Percentiles rank a stretch among this genome's conserved stretches.
Evolutionary conservation across 2,797 vertebrate species (phyloP).

Genomic region (Ctenochaetus hawaiiensis): DNA sequence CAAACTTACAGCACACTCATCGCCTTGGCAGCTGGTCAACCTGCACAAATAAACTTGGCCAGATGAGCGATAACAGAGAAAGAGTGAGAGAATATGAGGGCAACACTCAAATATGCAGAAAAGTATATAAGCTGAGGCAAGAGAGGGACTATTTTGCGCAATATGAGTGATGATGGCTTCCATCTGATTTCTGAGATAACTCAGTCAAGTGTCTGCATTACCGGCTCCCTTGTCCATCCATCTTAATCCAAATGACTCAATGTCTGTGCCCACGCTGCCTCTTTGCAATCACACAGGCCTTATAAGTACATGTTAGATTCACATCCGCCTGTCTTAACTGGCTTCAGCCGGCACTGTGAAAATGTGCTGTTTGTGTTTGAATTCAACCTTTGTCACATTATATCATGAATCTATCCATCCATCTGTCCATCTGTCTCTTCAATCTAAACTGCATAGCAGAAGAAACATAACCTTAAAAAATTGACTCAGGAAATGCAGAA

Average conservation of each 20-base stretch:
- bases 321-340: constrained; percentile 32
- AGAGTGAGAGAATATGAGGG: constrained; percentile 1
- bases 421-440: background rate
- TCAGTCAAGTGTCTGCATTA: constrained; percentile 46
- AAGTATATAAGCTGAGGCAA: constrained; percentile 26
- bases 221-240: constrained; percentile 35
- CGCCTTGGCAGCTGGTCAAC: constrained; percentile 79
- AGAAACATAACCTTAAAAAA: background rate
- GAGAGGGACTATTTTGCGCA: constrained; percentile 13
- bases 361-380: constrained; percentile 12
- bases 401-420: background rate
- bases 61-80: constrained; percentile 51
- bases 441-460: background rate
- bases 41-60: constrained; percentile 71
- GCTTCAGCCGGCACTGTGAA: constrained; percentile 14
- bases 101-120: constrained; percentile 31
- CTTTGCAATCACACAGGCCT: constrained; percentile 25
- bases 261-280: constrained; percentile 47
- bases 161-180: constrained; percentile 49
- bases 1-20: constrained; percentile 72
- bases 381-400: background rate
- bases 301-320: constrained; percentile 28
- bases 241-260: constrained; percentile 61
- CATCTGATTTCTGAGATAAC: constrained; percentile 39
- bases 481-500: background rate